phyloP scores from a whole-genome alignment of 2,888 invertebrate species.

The Rhingia rostrata region DNA sequence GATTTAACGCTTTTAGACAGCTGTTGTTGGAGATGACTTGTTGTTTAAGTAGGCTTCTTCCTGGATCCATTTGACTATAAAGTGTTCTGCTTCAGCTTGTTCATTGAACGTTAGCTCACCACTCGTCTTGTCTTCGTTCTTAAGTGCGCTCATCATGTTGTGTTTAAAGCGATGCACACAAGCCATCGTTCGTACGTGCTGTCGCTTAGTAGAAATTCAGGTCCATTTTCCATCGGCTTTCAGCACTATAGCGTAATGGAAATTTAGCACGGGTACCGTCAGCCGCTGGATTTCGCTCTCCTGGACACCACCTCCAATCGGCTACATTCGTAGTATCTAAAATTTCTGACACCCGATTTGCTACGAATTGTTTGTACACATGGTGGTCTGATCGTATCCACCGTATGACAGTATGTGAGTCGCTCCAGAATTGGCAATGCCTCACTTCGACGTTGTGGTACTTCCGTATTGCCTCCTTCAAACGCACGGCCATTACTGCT shows the following conservation, averaged over 20 bases:
- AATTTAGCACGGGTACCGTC: not conserved
- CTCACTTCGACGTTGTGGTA: conserved; percentile 14
- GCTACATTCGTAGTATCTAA: conserved; percentile 14
- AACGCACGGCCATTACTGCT: not conserved
- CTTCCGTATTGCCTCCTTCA: not conserved
- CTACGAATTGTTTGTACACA: conserved; percentile 29
- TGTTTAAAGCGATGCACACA: too few species aligned
- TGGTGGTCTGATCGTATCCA: not conserved
- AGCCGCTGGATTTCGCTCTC: not conserved
- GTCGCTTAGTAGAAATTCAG: not conserved
- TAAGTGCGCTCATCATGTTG: too few species aligned
- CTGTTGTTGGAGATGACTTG: too few species aligned
- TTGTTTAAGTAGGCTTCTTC: too few species aligned
- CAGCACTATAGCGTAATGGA: not conserved
- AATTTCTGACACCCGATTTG: conserved; percentile 28
- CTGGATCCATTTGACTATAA: too few species aligned
- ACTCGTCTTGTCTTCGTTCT: too few species aligned
- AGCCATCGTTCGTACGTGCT: too few species aligned
- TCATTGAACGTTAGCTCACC: too few species aligned
- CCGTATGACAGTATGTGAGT: conserved; percentile 77
- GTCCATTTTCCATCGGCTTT: not conserved
- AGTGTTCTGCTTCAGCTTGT: too few species aligned
- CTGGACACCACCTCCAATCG: conserved; percentile 26
- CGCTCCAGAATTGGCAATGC: not conserved
- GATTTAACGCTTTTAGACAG: too few species aligned